phyloP scores from a whole-genome alignment of 1,140 invertebrate species.

The Leucophenga varia region DNA sequence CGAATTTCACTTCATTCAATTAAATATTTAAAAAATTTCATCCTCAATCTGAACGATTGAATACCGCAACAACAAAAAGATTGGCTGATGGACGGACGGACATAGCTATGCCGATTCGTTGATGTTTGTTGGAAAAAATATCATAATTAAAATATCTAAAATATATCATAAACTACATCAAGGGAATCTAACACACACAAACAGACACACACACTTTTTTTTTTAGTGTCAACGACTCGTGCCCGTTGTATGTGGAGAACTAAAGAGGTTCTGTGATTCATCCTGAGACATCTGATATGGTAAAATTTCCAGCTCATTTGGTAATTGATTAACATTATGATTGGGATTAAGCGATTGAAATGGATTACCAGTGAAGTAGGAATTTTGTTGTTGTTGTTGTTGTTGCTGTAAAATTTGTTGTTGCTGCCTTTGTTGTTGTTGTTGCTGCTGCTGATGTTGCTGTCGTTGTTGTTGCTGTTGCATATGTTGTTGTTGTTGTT shows the following conservation, averaged over 20 bases:
- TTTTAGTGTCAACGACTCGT: slow-evolving; percentile 33
- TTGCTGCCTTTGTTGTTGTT: slow-evolving; percentile 22
- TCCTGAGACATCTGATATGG: slow-evolving; percentile 51
- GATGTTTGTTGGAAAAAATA: too few species aligned
- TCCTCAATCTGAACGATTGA: too few species aligned
- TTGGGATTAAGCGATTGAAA: slow-evolving; percentile 28
- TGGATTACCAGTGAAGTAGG: slow-evolving; percentile 28
- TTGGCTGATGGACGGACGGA: too few species aligned
- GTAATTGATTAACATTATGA: slow-evolving; percentile 34
- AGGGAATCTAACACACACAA: too few species aligned
- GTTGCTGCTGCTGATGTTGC: slow-evolving; percentile 1
- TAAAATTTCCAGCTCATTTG: slow-evolving; percentile 47
- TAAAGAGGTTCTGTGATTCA: slow-evolving; percentile 48
- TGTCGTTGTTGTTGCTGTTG: slow-evolving; percentile 3
- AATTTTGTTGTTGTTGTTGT: slow-evolving; percentile 27
- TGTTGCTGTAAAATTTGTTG: slow-evolving; percentile 18
- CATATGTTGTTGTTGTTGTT: slow-evolving; percentile 15
- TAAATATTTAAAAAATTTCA: too few species aligned
- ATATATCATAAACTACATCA: too few species aligned
- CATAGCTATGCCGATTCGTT: too few species aligned
- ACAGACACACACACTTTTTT: too few species aligned
- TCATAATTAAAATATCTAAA: too few species aligned
- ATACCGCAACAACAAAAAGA: too few species aligned
- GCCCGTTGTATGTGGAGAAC: slow-evolving; percentile 33
- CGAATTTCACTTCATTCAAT: too few species aligned